These are phyloP conservation scores for Ranitomeya imitator DNA, from an alignment of 2,113 vertebrate genomes.

Conservation along the genomic window DNA sequence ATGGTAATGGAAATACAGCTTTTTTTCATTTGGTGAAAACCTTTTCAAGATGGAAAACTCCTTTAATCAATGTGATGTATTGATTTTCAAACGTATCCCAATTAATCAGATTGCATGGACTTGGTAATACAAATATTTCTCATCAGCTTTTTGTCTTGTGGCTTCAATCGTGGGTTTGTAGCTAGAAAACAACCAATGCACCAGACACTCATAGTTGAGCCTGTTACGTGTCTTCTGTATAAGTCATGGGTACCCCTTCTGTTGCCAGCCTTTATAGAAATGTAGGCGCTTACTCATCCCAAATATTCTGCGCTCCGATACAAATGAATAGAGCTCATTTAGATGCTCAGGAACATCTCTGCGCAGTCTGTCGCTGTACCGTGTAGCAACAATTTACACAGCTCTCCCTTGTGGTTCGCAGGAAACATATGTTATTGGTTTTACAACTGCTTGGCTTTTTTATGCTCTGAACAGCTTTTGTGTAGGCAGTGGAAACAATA, in stretches of 20 bases:
- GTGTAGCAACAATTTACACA: background rate
- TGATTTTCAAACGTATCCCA: too few species aligned
- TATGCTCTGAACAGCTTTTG: background rate
- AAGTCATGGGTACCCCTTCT: background rate
- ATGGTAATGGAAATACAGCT: too few species aligned
- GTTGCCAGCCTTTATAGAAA: background rate
- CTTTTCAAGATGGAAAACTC: too few species aligned
- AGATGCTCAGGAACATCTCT: background rate
- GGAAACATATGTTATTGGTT: background rate
- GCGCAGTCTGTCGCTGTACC: background rate
- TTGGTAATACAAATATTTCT: background rate
- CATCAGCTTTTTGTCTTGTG: background rate
- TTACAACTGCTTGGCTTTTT: background rate
- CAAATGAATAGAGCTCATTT: background rate
- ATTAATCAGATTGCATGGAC: background rate
- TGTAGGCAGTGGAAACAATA: background rate
- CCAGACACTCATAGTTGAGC: slow-evolving; percentile 7
- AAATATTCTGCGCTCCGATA: background rate
- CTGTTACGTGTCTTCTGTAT: too few species aligned
- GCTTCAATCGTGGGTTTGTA: background rate
- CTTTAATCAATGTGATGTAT: too few species aligned
- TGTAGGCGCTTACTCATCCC: background rate
- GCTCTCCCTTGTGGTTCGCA: background rate
- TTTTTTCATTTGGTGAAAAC: too few species aligned
- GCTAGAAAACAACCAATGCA: background rate